Evolutionary conservation across 2,113 vertebrate genomes (phyloP).

Genomic region (Orthonyx spaldingii): DNA sequence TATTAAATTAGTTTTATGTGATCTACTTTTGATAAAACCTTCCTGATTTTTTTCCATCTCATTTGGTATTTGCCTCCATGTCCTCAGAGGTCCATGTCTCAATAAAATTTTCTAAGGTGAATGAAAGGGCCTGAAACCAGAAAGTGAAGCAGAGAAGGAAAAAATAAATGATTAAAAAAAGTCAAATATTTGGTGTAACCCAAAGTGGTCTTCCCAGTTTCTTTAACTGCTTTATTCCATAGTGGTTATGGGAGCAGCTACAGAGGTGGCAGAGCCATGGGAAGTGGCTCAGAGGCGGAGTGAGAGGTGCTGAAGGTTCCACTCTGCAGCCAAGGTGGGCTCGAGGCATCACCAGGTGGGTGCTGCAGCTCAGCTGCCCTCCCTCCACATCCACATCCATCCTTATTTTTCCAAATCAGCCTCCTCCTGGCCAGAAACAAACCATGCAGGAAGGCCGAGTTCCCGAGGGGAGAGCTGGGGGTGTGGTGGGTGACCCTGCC

Average conservation of each 20-base stretch:
- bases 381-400: not conserved
- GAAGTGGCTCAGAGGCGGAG: not conserved
- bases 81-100: not conserved
- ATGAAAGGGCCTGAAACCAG: not conserved
- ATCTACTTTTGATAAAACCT: constrained; percentile 34
- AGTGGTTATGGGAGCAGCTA: not conserved
- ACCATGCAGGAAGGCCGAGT: accelerated
- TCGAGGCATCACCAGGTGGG: not conserved
- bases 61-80: not conserved
- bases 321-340: not conserved
- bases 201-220: not conserved
- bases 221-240: not conserved
- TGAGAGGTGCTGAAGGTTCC: not conserved
- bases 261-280: not conserved
- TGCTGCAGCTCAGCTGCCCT: not conserved
- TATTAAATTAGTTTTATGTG: constrained; percentile 52
- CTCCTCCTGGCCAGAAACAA: not conserved
- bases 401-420: not conserved
- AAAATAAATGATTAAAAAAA: not conserved
- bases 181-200: not conserved
- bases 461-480: not conserved
- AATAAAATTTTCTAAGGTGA: not conserved
- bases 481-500: not conserved
- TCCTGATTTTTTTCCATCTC: not conserved
- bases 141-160: not conserved